phyloP scores from a whole-genome alignment of 2,888 invertebrate genomes.

The Hedychridium roseum region DNA sequence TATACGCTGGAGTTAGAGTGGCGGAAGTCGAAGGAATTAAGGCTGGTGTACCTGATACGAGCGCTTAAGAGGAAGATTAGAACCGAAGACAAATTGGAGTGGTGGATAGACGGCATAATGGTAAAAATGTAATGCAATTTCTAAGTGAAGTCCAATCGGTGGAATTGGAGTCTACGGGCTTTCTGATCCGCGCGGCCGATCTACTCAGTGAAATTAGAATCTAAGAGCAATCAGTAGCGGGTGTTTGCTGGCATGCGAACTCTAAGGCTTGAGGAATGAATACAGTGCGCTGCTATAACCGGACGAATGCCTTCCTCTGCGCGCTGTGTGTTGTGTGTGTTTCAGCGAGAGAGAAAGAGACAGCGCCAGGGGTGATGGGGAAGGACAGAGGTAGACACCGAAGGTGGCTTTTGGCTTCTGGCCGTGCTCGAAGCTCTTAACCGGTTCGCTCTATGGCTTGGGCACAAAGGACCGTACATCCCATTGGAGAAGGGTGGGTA shows the following conservation, averaged over 20 bases:
- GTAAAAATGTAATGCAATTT: no score
- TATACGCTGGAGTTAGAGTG: no score
- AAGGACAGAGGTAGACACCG: no score
- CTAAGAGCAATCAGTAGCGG: conserved; percentile 14
- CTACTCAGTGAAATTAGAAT: conserved; percentile 36
- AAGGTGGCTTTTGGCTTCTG: conserved; percentile 23
- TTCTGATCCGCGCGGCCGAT: conserved; percentile 7
- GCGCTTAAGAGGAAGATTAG: no score
- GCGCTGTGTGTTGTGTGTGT: background rate
- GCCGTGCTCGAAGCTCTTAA: no score
- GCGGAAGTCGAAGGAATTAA: no score
- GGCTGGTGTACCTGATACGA: no score
- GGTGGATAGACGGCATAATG: no score
- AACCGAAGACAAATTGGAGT: no score
- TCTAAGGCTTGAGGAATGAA: background rate
- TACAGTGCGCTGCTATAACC: background rate
- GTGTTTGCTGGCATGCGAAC: background rate
- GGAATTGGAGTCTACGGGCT: conserved; percentile 1
- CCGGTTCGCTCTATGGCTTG: no score
- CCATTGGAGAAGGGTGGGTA: background rate
- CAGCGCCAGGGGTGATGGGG: background rate
- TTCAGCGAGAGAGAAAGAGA: background rate
- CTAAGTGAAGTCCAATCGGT: no score
- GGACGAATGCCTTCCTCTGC: background rate
- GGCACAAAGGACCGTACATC: background rate